Evolutionary conservation across 2,888 invertebrate genomes (phyloP), one percentile per base, ranked within the genome.

Genomic region (Conops quadrifasciatus): DNA sequence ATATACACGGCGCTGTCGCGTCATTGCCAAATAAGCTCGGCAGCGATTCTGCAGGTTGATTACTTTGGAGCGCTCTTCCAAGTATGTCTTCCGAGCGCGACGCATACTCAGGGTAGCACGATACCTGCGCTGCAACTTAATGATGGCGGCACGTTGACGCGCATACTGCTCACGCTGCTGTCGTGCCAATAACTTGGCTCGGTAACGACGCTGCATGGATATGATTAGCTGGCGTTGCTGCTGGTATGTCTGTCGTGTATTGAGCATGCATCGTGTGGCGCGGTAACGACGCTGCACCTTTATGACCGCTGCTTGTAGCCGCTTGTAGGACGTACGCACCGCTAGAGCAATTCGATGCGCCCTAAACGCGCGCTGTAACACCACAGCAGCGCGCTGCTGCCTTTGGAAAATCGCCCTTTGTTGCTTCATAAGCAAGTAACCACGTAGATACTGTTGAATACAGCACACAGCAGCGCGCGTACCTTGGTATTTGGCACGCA

Each of bases 201-300:
- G 71, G 28, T 67, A 77, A 7, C 71, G 69, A 86, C 86, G 79
- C 82, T 86, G 77, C 81, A 88, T 75, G 80, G 47, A 24, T 28
- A 74, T 77, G 78, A 82, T 73, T 7, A 70, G 2, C 5, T 24
- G 53, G 3, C 73, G 75, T 3, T 67, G 51, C 9, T 78, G 77
- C 80, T 82, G 65, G 21, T 75, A 87, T 13, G 45, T 24, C 9
- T 49, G 45, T 45, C 45, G 70, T 15, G 53, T 60, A 4, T 66
- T 69, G 59, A 63, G 64, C 79, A 77, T 77, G 15, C 58, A n/a
- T 45, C 53, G 60, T 26, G 51, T 60, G 1, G 88, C 87, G 77
- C 84, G 85, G 75, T 83, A 88, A 75, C 81, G 83, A n/a, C 72
- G 78, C 78, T 89, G 89, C 26, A 88, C 75, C 7, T 73, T 66